Percentiles rank a stretch among this genome's conserved stretches.
Evolutionary conservation across 2,797 vertebrate species (phyloP).

Genomic region (Channa striata): DNA sequence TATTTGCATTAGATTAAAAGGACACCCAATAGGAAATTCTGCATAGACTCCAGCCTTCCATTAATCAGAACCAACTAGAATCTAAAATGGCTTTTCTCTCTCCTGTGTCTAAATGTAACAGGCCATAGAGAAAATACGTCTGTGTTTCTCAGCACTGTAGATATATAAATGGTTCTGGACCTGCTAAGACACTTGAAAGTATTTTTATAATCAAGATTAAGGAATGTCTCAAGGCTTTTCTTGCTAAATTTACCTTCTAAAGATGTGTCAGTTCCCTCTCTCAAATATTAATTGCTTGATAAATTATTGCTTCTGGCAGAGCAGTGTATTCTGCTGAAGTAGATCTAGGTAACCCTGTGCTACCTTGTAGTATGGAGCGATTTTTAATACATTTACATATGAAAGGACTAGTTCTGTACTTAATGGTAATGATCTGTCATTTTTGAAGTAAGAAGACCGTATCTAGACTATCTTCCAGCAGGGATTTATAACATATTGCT

Average conservation of each 20-base stretch:
- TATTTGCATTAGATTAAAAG: not conserved
- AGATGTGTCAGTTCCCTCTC: conserved; percentile 13
- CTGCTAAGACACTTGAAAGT: not conserved
- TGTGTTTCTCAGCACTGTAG: not conserved
- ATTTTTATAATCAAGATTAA: conserved; percentile 9
- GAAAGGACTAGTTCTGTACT: conserved; percentile 28
- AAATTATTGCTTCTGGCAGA: conserved; percentile 26
- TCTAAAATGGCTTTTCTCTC: not conserved
- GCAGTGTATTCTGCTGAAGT: conserved; percentile 26
- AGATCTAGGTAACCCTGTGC: conserved; percentile 5
- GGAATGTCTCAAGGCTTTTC: not conserved
- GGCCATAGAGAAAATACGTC: not conserved
- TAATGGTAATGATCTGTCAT: conserved; percentile 28
- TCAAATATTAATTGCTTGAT: conserved; percentile 42
- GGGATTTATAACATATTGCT: conserved; percentile 21
- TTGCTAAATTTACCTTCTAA: conserved; percentile 15
- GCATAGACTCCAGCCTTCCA: not conserved
- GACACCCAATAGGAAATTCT: not conserved
- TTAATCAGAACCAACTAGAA: not conserved
- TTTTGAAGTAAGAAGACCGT: conserved; percentile 21
- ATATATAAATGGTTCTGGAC: not conserved
- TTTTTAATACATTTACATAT: conserved; percentile 27
- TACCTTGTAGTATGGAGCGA: not conserved
- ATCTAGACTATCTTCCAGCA: conserved; percentile 8
- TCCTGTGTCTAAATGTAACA: not conserved